Conservation (phyloP, 2,888 invertebrate species). For the Rhorus exstirpatorius region DNA sequence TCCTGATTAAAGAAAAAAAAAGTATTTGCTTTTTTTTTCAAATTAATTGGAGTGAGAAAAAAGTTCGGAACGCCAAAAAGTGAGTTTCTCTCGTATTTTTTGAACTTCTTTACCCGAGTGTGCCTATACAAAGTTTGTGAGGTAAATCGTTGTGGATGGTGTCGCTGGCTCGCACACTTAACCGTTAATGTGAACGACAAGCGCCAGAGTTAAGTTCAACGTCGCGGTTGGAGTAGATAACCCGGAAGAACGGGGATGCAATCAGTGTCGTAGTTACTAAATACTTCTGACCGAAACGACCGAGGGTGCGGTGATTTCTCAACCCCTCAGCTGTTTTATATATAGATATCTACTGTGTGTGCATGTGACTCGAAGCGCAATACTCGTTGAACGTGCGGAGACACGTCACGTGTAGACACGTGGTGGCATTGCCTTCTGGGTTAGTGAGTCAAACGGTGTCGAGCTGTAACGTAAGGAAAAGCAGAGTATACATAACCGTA, state of each 20-base stretch:
- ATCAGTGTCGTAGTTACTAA: slow-evolving; percentile 60
- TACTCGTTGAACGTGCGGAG: no score
- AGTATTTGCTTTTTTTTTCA: no score
- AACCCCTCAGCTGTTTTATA: background rate
- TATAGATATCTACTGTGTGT: background rate
- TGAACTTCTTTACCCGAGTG: background rate
- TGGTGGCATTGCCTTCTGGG: slow-evolving; percentile 14
- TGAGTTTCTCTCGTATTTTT: slow-evolving; percentile 1
- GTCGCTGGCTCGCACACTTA: slow-evolving; percentile 19
- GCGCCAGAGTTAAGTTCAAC: slow-evolving; percentile 51
- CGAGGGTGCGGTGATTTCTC: background rate
- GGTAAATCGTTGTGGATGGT: slow-evolving; percentile 35
- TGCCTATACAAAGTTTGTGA: slow-evolving; percentile 17
- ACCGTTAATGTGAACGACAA: slow-evolving; percentile 55
- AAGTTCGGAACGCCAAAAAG: slow-evolving; percentile 10
- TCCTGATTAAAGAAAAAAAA: no score
- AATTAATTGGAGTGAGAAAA: background rate
- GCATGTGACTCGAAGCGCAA: slow-evolving; percentile 27
- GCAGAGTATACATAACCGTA: background rate
- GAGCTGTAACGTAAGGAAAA: background rate
- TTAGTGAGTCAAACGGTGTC: no score
- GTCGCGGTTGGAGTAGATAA: slow-evolving; percentile 16
- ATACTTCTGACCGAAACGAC: slow-evolving; percentile 37
- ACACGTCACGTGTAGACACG: slow-evolving; percentile 20
- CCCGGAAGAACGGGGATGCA: slow-evolving; percentile 51